Evolutionary conservation across 1,140 invertebrate genomes (phyloP), one percentile per base, ranked within the genome.

Genomic region (Pogonus chalceus): DNA sequence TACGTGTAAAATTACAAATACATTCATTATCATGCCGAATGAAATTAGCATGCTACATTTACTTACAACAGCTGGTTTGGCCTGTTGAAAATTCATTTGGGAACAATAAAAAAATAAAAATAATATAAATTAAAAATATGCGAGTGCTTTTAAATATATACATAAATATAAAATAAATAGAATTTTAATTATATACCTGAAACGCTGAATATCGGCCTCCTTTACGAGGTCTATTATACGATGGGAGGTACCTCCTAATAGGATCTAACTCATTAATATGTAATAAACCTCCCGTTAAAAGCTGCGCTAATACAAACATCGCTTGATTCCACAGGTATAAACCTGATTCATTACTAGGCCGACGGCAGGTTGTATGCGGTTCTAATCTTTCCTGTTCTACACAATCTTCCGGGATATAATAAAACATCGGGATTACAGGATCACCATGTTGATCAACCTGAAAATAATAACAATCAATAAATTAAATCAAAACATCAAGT

Each of bases 221-320:
- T 66, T 85, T 84, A 46, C 90, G 75, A 0, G 96, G 96, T 49
- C 96, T 75, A 69, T 96, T 96, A 66, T 93, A 95, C 0, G 94
- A 96, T 1, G 96, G 95, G 52, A 98, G 76, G 75, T 98, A 96
- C 37, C 96, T 79, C 54, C 94, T 76, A 54, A 98, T 92, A 1
- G 93, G 92, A 75, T 99, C 96, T 43, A 99, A 72, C 74, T 98
- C 96, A 66, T 93, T 96, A 12, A 96, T 85, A 65, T 96, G 90
- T 22, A 99, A 74, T 16, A 98, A 72, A 26, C 88, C 86, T 49
- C 87, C 87, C 20, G 89, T 90, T 20, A 99, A 72, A 23, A 99
- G 72, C 68, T 96, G 89, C 2, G 92, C 83, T 60, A 99, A 90
- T 49, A 98, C 81, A 69, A 95, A 96, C 72, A 99, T 76, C 0